Percentiles rank a stretch among this genome's conserved stretches.
These are phyloP conservation scores for Phoxinus dragarum DNA, from an alignment of 2,797 vertebrate species.

Conservation along the genomic window DNA sequence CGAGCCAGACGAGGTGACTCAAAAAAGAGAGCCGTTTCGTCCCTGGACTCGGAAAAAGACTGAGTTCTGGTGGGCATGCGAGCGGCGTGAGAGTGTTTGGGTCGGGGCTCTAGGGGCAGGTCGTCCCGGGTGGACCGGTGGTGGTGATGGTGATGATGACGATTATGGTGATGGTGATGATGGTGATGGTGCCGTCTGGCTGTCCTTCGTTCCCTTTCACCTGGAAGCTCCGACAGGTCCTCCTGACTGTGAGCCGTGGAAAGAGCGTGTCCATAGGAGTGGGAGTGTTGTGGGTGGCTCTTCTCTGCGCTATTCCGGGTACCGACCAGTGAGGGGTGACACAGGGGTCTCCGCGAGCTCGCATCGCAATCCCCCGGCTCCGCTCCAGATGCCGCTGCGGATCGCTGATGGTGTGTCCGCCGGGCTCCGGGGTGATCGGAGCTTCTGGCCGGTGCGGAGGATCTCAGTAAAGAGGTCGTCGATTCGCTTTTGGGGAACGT, in stretches of 20 bases:
- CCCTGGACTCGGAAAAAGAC: constrained; percentile 76
- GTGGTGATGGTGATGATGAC: constrained; percentile 62
- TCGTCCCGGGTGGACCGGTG: constrained; percentile 67
- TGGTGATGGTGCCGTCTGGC: constrained; percentile 66
- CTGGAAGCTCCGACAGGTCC: constrained; percentile 72
- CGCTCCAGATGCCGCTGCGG: constrained; percentile 55
- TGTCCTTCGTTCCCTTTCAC: constrained; percentile 73
- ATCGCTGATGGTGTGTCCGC: constrained; percentile 73
- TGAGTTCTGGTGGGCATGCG: constrained; percentile 72
- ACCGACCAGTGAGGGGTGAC: constrained; percentile 80
- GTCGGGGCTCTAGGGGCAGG: constrained; percentile 64
- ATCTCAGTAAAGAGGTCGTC: constrained; percentile 86
- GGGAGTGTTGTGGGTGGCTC: constrained; percentile 69
- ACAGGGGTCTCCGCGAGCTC: constrained; percentile 92
- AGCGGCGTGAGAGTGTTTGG: constrained; percentile 65
- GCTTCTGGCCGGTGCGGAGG: constrained; percentile 75
- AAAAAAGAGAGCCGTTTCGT: constrained; percentile 75
- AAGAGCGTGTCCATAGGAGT: constrained; percentile 64
- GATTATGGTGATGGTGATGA: constrained; percentile 52
- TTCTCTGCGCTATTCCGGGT: constrained; percentile 70
- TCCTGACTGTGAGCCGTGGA: constrained; percentile 71
- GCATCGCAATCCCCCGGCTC: constrained; percentile 81
- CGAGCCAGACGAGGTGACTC: constrained; percentile 65
- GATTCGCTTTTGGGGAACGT: constrained; percentile 81
- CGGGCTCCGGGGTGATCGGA: constrained; percentile 61